Evolutionary conservation across 2,888 invertebrate genomes (phyloP).

Genomic region (Xylota segnis): DNA sequence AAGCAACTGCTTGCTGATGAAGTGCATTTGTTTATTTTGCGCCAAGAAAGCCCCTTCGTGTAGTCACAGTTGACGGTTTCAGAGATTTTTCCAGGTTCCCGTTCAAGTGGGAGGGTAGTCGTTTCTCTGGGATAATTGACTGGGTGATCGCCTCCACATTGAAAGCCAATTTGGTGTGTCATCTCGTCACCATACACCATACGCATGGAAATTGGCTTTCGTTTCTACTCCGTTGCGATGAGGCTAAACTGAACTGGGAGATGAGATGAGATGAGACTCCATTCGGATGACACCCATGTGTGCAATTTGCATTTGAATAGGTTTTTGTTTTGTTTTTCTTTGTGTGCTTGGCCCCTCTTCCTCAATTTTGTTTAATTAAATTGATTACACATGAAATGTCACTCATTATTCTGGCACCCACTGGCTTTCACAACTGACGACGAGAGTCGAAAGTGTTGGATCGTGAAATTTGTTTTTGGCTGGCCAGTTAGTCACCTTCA

Average conservation of each 20-base stretch:
- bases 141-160: slow-evolving; percentile 29
- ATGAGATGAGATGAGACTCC: slow-evolving; percentile 25
- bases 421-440: slow-evolving; percentile 47
- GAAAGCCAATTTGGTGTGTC: slow-evolving; percentile 60
- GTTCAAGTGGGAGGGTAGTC: not conserved
- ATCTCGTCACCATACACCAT: slow-evolving; percentile 11
- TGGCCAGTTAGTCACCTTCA: slow-evolving; percentile 14
- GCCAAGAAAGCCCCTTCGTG: slow-evolving; percentile 20
- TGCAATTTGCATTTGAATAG: slow-evolving; percentile 45
- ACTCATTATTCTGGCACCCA: slow-evolving; percentile 62
- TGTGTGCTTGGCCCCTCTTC: not conserved
- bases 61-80: slow-evolving; percentile 46
- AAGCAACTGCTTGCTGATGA: slow-evolving; percentile 20
- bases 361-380: slow-evolving; percentile 54
- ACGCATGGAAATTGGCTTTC: slow-evolving; percentile 35
- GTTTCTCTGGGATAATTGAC: slow-evolving; percentile 23
- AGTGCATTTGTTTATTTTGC: slow-evolving; percentile 62
- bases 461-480: slow-evolving; percentile 42
- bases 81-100: slow-evolving; percentile 28
- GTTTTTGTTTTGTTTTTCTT: slow-evolving; percentile 2
- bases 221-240: slow-evolving; percentile 2
- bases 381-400: slow-evolving; percentile 62
- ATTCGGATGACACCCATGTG: slow-evolving; percentile 34
- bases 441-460: slow-evolving; percentile 43
- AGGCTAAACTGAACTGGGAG: not conserved